A percentile compares a stretch with the other conserved stretches of the same genome.
phyloP scores from a whole-genome alignment of 2,888 invertebrate genomes.

The Pheosia tremula region DNA sequence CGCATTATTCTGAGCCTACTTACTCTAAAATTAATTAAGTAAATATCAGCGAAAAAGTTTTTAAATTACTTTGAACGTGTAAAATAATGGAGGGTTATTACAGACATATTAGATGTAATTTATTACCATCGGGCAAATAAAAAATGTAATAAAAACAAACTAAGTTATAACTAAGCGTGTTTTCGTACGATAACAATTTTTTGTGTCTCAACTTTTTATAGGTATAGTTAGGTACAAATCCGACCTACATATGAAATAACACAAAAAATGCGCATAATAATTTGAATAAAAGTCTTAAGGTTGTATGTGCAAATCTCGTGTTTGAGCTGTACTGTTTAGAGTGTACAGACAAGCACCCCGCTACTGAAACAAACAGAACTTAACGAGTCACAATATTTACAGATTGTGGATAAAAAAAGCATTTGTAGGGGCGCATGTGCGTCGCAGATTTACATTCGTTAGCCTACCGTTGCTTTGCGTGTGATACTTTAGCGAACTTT shows the following conservation, averaged over 20 bases:
- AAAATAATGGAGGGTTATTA: conserved; percentile 4
- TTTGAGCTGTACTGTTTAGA: not conserved
- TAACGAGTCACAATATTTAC: conserved; percentile 64
- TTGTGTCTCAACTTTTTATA: not conserved
- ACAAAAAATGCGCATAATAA: not conserved
- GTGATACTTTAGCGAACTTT: not conserved
- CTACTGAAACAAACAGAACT: conserved; percentile 36
- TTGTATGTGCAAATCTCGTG: not conserved
- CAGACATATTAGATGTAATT: not conserved
- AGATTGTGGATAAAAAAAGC: conserved; percentile 49
- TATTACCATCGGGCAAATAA: not conserved
- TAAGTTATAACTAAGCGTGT: not conserved
- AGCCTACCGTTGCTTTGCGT: conserved; percentile 10
- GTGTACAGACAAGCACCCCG: conserved; percentile 9
- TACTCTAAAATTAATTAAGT: not conserved
- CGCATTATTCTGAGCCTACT: no score
- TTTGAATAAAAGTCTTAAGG: not conserved
- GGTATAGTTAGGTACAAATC: no score
- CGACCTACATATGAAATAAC: not conserved
- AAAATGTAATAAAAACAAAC: not conserved
- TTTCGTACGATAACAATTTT: not conserved
- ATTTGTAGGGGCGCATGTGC: conserved; percentile 52
- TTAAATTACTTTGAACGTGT: conserved; percentile 1
- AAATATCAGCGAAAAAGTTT: conserved; percentile 2
- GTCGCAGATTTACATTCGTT: conserved; percentile 51